These are phyloP conservation scores for Himalopsyche kuldschensis DNA, from an alignment of 2,888 invertebrate genomes.

Conservation along the genomic window DNA sequence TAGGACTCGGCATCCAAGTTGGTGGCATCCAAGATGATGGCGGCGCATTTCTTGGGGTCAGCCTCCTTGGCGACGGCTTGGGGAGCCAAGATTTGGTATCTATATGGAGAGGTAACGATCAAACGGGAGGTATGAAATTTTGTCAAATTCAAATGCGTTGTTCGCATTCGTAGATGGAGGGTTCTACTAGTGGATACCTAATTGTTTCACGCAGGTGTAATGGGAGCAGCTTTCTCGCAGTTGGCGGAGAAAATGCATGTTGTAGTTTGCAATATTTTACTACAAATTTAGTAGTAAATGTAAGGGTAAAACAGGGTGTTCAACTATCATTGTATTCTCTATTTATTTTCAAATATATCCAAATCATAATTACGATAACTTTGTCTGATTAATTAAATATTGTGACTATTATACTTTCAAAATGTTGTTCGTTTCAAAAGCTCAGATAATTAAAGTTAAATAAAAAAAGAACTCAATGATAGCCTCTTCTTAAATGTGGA, in stretches of 20 bases:
- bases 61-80: slow-evolving; percentile 75
- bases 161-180: neutral
- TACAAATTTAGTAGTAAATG: neutral
- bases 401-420: too few species aligned
- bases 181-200: neutral
- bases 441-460: too few species aligned
- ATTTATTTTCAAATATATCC: too few species aligned
- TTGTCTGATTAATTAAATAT: too few species aligned
- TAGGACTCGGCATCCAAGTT: slow-evolving; percentile 89
- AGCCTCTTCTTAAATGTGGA: too few species aligned
- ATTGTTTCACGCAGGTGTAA: neutral
- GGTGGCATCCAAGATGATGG: slow-evolving; percentile 78
- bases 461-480: too few species aligned
- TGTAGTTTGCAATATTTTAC: neutral
- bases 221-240: too few species aligned
- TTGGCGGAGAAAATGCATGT: neutral
- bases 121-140: slow-evolving; percentile 21
- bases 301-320: neutral
- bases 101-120: slow-evolving; percentile 56
- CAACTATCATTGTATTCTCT: neutral
- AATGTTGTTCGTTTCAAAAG: too few species aligned
- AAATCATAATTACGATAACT: too few species aligned
- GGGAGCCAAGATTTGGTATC: slow-evolving; percentile 99
- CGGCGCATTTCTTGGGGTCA: slow-evolving; percentile 82
- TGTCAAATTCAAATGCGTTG: slow-evolving; percentile 6